Percentiles rank a stretch among this genome's conserved stretches.
Evolutionary conservation across 2,888 invertebrate genomes (phyloP).

Genomic region (Scaptomyza cyrtandrae): DNA sequence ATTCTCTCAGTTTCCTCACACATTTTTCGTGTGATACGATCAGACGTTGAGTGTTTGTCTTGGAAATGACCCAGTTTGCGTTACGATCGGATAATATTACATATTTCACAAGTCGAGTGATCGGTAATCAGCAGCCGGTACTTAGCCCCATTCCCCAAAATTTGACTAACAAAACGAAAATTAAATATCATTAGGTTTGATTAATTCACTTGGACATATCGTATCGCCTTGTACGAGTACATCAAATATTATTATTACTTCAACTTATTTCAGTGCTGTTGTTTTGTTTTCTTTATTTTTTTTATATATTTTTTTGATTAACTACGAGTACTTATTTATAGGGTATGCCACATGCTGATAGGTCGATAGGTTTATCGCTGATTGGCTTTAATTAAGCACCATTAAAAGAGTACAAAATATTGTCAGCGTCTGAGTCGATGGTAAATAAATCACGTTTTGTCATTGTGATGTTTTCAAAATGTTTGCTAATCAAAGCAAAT

Average conservation of each 20-base stretch:
- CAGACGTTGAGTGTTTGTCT: conserved; percentile 20
- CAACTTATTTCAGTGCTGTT: not conserved
- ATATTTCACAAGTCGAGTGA: conserved; percentile 50
- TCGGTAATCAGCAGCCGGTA: conserved; percentile 32
- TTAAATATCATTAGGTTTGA: conserved; percentile 80
- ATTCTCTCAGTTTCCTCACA: too few relatives aligned
- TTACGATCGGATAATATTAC: conserved; percentile 42
- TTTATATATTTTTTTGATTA: conserved; percentile 69
- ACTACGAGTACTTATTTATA: conserved; percentile 38
- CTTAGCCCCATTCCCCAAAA: conserved; percentile 13
- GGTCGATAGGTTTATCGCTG: conserved; percentile 67
- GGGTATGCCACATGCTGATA: conserved; percentile 71
- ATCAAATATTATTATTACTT: conserved; percentile 40
- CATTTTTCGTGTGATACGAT: conserved; percentile 14
- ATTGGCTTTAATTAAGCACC: conserved; percentile 80
- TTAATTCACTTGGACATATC: conserved; percentile 71
- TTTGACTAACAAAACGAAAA: conserved; percentile 50
- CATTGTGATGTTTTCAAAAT: conserved; percentile 74
- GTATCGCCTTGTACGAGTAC: conserved; percentile 51
- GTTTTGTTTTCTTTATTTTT: not conserved
- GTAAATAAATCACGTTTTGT: conserved; percentile 72
- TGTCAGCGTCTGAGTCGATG: conserved; percentile 61
- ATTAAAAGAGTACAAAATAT: conserved; percentile 70
- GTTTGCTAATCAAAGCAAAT: conserved; percentile 61
- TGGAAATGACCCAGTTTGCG: conserved; percentile 42